Base-by-base conservation (phyloP, 2,113 vertebrate species). In the Nansenia antarctica region DNA sequence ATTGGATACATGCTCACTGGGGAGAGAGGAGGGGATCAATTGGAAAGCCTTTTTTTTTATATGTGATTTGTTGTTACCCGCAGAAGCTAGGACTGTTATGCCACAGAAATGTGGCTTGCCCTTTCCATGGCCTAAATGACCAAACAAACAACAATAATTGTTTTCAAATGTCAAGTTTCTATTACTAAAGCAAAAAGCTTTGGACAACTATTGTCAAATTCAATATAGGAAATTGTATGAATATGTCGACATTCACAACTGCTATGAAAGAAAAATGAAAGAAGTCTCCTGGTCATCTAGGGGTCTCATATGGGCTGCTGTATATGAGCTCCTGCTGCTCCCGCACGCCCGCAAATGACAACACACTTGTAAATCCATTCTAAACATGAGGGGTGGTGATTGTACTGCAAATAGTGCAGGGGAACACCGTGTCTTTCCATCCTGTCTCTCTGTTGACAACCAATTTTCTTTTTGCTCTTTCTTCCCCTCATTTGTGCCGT, bases 121-220 rank as follows among this genome's bases (percentile, higher is more conserved):
- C 61, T 64, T 71, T 61, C 30, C 24, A 29, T n/a, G 2, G 34
- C 52, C 49, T 29, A n/a, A 57, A 57, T 45, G 27, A 24, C 47
- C 54, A 18, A 49, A 31, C 61, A 54, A 54, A 35, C 47, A 45
- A 15, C 42, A 27, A 27, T 70, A 62, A 53, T 70, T 70, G 59
- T 62, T 70, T 70, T 62, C 31, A 70, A 70, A 62, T 70, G 68
- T 27, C 68, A 70, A 22, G 58, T 60, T 63, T 63, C 37, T 47
- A 63, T 47, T 47, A 63, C 26, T 8, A 29, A 11, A 63, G 37
- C 55, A 26, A 47, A 26, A 47, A 47, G 57, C 29, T 26, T 22
- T 9, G 11, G 53, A 42, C 35, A 47, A 31, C 11, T 39, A n/a
- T 52, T 39, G 45, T 26, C 12, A 20, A 35, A 70, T 6, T 62